Base-by-base conservation (phyloP, 2,888 invertebrate species). In the Hanleya hanleyi region DNA sequence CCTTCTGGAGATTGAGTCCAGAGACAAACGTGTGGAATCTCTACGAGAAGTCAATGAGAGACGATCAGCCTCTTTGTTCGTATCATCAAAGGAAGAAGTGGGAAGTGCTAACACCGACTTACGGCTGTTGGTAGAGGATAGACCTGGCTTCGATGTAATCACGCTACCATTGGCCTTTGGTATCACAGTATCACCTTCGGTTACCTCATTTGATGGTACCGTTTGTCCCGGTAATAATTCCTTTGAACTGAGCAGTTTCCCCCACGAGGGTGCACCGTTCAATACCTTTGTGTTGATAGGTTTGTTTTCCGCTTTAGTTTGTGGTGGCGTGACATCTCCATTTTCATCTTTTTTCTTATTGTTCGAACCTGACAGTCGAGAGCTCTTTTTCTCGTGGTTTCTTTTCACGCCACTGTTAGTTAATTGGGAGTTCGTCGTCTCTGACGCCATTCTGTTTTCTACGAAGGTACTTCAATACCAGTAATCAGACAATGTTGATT, bases 1-100 rank as follows among this genome's bases (percentile, higher is more conserved):
- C 41, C 76, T 76, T 36, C 77, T 66, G 50, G 80, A 80, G n/a
- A 57, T 37, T 5, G 79, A 74, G 57, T 79, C 79, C 15, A 76
- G 49, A 5, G 77, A 77, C 4, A 69, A 57, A 7, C 67, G 66
- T 6, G 75, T 67, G 18, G 79, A 80, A 38, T 77, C 80, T 37
- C 80, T 65, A 12, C 74, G 50, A 1, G 77, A 75, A 15, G 69
- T 69, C 33, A 77, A 37, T 0, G 80, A 78, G 35, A 74, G 32
- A 3, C 38, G 41, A 47, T 80, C 80, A 7, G 71, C 76, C 9
- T 73, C 75, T 29, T 35, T 35, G 9, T 72, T 38, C 9, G 32
- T 49, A 9, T 71, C 68, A 7, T 69, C 61, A 0, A 62, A 36
- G 12, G 62, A 66, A 0, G 50, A 50, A 1, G 71, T 71, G 0